phyloP scores from a whole-genome alignment of 92 coral and sea anemone genomes.

The Porites cylindrica region DNA sequence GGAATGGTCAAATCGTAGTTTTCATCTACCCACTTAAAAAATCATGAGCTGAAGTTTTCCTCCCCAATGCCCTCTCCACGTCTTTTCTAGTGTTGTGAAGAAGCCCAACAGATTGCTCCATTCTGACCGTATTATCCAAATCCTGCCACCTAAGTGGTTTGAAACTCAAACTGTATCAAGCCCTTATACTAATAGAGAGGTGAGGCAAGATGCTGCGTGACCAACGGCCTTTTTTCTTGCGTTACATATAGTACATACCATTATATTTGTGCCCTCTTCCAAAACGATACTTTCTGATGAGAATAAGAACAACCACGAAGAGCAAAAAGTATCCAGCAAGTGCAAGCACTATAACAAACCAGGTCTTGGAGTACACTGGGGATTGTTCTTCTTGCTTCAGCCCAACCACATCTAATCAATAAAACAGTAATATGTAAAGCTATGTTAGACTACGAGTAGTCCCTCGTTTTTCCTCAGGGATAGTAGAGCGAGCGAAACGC shows the following conservation, averaged over 20 bases:
- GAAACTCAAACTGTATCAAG: no score
- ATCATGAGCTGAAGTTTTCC: no score
- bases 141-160: no score
- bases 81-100: no score
- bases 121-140: no score
- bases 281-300: slow-evolving; percentile 1
- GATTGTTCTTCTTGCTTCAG: neutral
- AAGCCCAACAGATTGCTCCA: no score
- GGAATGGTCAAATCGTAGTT: no score
- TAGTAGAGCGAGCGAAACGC: no score
- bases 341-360: slow-evolving; percentile 22
- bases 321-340: slow-evolving; percentile 10
- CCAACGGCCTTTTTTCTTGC: neutral
- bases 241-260: slow-evolving; percentile 12
- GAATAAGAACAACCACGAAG: slow-evolving; percentile 1
- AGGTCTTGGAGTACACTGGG: slow-evolving; percentile 12
- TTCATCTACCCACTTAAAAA: no score
- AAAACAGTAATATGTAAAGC: neutral
- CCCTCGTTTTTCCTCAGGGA: no score
- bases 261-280: slow-evolving; percentile 24
- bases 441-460: neutral
- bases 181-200: no score
- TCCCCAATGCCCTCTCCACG: no score
- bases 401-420: neutral
- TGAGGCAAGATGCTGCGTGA: neutral